Base-by-base conservation (phyloP, 2,797 vertebrate species). In the Glossophaga mutica region DNA sequence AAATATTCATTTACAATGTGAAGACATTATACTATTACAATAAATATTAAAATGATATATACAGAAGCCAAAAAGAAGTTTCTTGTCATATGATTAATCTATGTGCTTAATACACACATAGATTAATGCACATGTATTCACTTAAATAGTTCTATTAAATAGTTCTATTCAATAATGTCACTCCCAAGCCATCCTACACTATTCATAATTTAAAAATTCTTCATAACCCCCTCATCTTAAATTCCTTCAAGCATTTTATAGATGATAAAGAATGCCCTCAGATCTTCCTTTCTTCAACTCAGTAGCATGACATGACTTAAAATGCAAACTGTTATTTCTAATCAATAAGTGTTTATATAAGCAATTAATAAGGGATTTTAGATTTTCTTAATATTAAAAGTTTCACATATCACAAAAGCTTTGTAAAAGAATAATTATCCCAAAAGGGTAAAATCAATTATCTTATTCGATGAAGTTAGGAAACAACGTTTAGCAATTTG, bases 271-370 rank as follows among this genome's bases (percentile, higher is more conserved):
- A 84, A 68, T 48, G 29, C 2, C n/a, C 19, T 71, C 37, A 73
- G 18, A 88, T 87, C 14, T 81, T 71, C 88, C 24, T 86, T 50
- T 57, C 34, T 74, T 90, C 29, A 68, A 46, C 29, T 50, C 87
- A 94, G 83, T 5, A 93, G 34, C n/a, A 87, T 62, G 19, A 73
- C 44, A 89, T 24, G 37, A 37, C 65, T 87, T 94, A 57, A 93
- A 97, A 90, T 76, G 34, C 34, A 96, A 93, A 91, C 22, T 78
- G n/a, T 85, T 67, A 94, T 90, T 88, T 95, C 87, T 68, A 24
- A 85, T 86, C 62, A 92, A 42, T 73, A 92, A 62, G 82, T 89
- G 86, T 94, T 94, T 26, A 82, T 1, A 65, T 32, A 9, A 52
- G 39, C 34, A 92, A 92, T 39, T 89, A 39, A 48, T 18, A 93